Conservation (phyloP, 1,140 invertebrate species). For the Drosophila elegans region DNA sequence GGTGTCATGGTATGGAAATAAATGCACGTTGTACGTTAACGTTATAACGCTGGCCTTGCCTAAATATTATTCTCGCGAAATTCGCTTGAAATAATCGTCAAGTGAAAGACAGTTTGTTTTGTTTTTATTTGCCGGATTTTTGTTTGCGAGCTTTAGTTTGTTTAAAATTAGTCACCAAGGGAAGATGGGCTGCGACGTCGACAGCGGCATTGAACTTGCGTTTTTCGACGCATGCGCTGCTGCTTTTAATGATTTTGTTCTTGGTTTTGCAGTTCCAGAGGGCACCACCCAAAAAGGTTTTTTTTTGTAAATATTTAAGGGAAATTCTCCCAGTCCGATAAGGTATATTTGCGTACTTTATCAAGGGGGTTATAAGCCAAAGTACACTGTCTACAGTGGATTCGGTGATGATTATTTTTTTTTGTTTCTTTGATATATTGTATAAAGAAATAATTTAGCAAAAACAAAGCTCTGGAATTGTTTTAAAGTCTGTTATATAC, state of each 20-base stretch:
- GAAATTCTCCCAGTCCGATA: constrained; percentile 7
- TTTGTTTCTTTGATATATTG: too few relatives aligned
- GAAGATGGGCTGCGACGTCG: constrained; percentile 12
- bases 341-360: constrained; percentile 17
- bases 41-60: constrained; percentile 42
- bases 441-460: too few relatives aligned
- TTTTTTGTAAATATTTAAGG: constrained; percentile 18
- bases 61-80: constrained; percentile 73
- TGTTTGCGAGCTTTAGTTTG: constrained; percentile 14
- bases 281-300: constrained; percentile 61
- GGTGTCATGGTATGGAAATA: constrained; percentile 76
- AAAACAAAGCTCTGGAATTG: too few relatives aligned
- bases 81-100: constrained; percentile 55
- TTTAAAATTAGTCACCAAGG: constrained; percentile 53
- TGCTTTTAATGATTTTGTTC: constrained; percentile 12
- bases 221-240: constrained; percentile 55
- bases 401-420: neutral
- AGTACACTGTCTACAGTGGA: neutral
- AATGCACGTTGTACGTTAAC: constrained; percentile 34
- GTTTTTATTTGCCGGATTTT: constrained; percentile 20
- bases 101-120: constrained; percentile 57
- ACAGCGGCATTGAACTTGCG: constrained; percentile 45
- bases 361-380: neutral
- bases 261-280: constrained; percentile 47
- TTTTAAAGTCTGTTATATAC: too few relatives aligned